A percentile compares a stretch with the other conserved stretches of the same genome.
These are phyloP conservation scores for Oligia fasciuncula DNA, from an alignment of 2,888 invertebrate genomes.

Conservation along the genomic window DNA sequence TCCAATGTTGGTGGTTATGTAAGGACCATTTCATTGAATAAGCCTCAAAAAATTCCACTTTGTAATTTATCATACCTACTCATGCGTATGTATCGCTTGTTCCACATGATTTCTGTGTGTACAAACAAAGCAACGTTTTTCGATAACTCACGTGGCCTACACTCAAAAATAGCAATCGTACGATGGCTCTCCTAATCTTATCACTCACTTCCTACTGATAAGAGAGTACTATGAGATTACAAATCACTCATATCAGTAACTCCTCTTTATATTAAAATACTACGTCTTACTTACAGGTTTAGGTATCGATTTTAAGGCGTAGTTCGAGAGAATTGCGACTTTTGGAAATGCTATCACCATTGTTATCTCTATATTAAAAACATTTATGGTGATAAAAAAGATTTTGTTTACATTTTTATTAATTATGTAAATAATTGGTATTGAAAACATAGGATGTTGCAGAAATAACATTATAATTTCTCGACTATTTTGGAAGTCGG, in stretches of 20 bases:
- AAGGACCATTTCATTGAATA: background rate
- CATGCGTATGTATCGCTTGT: background rate
- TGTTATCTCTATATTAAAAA: background rate
- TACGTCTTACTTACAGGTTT: slow-evolving; percentile 30
- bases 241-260: slow-evolving; percentile 22
- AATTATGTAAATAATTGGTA: background rate
- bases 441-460: background rate
- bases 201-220: slow-evolving; percentile 54
- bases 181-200: slow-evolving; percentile 46
- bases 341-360: slow-evolving; percentile 4
- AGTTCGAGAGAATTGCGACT: slow-evolving; percentile 9
- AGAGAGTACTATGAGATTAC: slow-evolving; percentile 38
- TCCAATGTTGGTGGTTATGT: background rate
- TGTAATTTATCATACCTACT: background rate
- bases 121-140: slow-evolving; percentile 46
- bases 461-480: background rate
- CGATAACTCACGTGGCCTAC: slow-evolving; percentile 32
- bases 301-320: background rate
- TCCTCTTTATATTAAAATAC: slow-evolving; percentile 30
- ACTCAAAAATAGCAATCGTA: slow-evolving; percentile 35
- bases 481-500: background rate
- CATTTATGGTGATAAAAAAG: too few species aligned
- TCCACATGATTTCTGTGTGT: slow-evolving; percentile 46
- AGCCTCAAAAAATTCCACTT: slow-evolving; percentile 5
- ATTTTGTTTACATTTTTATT: background rate